Evolutionary conservation across 1,140 invertebrate species (phyloP).

Genomic region (Drosophila triauraria): DNA sequence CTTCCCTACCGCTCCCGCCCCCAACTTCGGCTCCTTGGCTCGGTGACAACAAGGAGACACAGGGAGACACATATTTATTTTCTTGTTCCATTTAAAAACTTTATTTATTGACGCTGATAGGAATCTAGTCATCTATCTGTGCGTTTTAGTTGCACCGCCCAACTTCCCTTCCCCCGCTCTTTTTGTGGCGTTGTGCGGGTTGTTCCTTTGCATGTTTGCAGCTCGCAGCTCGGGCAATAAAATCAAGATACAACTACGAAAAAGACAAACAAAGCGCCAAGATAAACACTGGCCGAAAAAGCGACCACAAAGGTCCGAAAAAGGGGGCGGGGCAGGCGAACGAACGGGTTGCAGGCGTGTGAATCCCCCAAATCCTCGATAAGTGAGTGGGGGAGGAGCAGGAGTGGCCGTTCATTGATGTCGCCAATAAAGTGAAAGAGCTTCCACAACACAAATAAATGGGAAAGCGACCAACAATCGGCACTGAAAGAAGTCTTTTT

Average conservation of each 20-base stretch:
- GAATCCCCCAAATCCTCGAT: constrained; percentile 41
- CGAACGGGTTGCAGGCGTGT: constrained; percentile 46
- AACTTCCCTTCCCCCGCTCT: not conserved
- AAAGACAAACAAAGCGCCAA: constrained; percentile 70
- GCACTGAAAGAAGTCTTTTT: constrained; percentile 14
- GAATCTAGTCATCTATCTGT: constrained; percentile 79
- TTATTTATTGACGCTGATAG: constrained; percentile 82
- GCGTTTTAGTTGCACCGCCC: constrained; percentile 55
- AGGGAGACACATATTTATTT: constrained; percentile 77
- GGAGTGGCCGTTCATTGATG: constrained; percentile 55
- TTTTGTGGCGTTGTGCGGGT: constrained; percentile 17
- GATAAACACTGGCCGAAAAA: constrained; percentile 65
- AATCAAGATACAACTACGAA: constrained; percentile 64
- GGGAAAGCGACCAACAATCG: constrained; percentile 10
- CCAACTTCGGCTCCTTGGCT: constrained; percentile 7
- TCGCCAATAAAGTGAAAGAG: constrained; percentile 63
- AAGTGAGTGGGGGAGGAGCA: constrained; percentile 1
- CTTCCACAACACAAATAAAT: constrained; percentile 51
- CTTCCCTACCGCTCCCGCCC: too few relatives aligned
- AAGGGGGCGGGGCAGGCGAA: not conserved
- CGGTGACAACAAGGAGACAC: constrained; percentile 72
- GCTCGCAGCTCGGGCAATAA: constrained; percentile 52
- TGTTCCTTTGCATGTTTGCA: constrained; percentile 62
- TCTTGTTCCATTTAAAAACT: constrained; percentile 83
- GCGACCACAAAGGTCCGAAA: constrained; percentile 48